Evolutionary conservation across 30 jellyfish, hydroid and myxozoan genomes (phyloP), one percentile per base, ranked within the genome.

Genomic region (Pelagia noctiluca): DNA sequence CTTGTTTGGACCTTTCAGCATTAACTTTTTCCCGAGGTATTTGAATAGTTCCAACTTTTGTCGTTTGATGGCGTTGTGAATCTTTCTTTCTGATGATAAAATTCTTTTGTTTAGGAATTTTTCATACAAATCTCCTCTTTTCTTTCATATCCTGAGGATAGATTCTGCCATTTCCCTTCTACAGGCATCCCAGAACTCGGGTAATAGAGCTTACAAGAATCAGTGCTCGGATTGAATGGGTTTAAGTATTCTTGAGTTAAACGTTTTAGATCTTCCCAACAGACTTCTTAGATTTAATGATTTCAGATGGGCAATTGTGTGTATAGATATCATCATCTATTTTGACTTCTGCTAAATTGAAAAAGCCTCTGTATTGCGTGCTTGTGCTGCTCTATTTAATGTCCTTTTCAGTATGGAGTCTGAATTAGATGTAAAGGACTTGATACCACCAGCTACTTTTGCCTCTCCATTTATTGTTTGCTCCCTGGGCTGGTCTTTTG

Each of bases 391-490:
- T 13, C 76, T 75, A 54, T 75, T 75, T 30, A 75, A 35, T 31
- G 61, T 50, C 87, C 87, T 47, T 35, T 75, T 48, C 29, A 75
- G 63, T 24, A 75, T 54, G 76, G 76, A 48, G 12, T 49, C 21
- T 48, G 60, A 3, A 50, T 75, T 62, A 78, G 78, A 57, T 25
- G 80, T 83, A 78, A 57, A 78, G 52, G 26, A 28, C 54, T 60
- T 54, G 50, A 54, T 78, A 29, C 80, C 80, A 42, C 89, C 89
- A 24, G 89, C 50, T 62, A 37, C 60, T 78, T 78, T 78, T 22
- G 89, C 89, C 29, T 78, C 83, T 54, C 89, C 67, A 37, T 78
- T 78, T 57, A 78, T 57, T 61, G 89, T 54, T 22, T 78, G 89
- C 71, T 78, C 68, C 0, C 89, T 77, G 2, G 83, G 36, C 68